Conservation (phyloP, 2,797 vertebrate genomes). For the Morelia viridis region DNA sequence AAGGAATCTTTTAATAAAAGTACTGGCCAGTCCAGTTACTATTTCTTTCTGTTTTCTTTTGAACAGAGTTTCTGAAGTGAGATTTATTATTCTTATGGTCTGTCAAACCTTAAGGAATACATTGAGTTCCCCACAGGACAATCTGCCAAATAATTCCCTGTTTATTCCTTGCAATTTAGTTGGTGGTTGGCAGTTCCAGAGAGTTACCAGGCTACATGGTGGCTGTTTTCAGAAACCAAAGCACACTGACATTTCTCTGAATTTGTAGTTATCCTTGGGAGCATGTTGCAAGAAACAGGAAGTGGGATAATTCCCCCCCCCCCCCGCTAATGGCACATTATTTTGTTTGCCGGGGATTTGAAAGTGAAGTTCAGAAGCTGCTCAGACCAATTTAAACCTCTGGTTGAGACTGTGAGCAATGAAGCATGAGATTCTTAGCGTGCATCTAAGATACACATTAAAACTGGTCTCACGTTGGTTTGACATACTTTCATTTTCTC, state of each 20-base stretch:
- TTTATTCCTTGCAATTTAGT: constrained; percentile 54
- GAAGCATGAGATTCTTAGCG: background rate
- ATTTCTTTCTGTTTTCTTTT: background rate
- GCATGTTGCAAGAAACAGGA: constrained; percentile 30
- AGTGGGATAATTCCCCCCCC: constrained; percentile 23
- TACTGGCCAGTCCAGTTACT: background rate
- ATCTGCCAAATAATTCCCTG: constrained; percentile 35
- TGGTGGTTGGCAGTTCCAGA: constrained; percentile 57
- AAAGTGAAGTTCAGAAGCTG: constrained; percentile 15
- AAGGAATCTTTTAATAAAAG: constrained; percentile 9
- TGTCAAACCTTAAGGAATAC: constrained; percentile 16
- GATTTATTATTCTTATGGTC: constrained; percentile 35
- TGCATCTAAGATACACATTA: background rate
- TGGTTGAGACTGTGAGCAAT: background rate
- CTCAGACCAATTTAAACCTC: background rate
- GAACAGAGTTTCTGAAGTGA: background rate
- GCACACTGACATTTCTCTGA: constrained; percentile 39
- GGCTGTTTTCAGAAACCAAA: constrained; percentile 45
- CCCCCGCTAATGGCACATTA: constrained; percentile 24
- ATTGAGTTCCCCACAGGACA: constrained; percentile 29
- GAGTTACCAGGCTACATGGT: constrained; percentile 42
- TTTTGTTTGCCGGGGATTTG: constrained; percentile 33
- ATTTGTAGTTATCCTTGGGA: constrained; percentile 15
- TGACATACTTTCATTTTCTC: background rate
- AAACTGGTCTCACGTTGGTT: background rate